Conservation (phyloP, 1,140 invertebrate species). For the Trichonephila clavipes region DNA sequence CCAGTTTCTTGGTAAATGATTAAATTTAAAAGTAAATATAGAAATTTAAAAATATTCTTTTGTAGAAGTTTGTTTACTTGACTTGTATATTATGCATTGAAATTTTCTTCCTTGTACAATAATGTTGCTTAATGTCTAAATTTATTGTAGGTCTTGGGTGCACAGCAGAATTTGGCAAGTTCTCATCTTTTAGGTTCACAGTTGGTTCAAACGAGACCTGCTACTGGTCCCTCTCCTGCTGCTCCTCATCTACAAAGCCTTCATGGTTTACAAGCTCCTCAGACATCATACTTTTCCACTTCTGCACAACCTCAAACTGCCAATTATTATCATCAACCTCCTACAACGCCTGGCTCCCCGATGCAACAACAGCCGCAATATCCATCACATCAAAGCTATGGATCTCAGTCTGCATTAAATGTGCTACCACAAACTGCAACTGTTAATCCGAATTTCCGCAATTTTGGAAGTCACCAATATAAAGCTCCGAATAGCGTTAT, state of each 20-base stretch:
- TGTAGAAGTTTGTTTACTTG: too few species aligned
- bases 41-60: too few species aligned
- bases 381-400: conserved; percentile 76
- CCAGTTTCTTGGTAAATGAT: too few species aligned
- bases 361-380: conserved; percentile 76
- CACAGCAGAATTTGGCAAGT: conserved; percentile 80
- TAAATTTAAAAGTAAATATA: too few species aligned
- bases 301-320: conserved; percentile 75
- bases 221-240: conserved; percentile 79
- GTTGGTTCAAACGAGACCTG: conserved; percentile 83
- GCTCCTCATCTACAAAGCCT: conserved; percentile 74
- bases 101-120: conserved; percentile 63
- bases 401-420: conserved; percentile 77
- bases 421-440: conserved; percentile 73
- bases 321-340: conserved; percentile 77
- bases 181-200: conserved; percentile 85
- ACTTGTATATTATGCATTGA: too few species aligned
- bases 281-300: conserved; percentile 84
- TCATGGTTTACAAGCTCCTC: conserved; percentile 82
- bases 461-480: conserved; percentile 73
- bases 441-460: conserved; percentile 71
- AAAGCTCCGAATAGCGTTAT: conserved; percentile 68
- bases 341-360: conserved; percentile 73
- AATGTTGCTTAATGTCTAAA: conserved; percentile 27
- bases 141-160: conserved; percentile 79